phyloP scores from a whole-genome alignment of 2,113 vertebrate species.

The Gallinago media region DNA sequence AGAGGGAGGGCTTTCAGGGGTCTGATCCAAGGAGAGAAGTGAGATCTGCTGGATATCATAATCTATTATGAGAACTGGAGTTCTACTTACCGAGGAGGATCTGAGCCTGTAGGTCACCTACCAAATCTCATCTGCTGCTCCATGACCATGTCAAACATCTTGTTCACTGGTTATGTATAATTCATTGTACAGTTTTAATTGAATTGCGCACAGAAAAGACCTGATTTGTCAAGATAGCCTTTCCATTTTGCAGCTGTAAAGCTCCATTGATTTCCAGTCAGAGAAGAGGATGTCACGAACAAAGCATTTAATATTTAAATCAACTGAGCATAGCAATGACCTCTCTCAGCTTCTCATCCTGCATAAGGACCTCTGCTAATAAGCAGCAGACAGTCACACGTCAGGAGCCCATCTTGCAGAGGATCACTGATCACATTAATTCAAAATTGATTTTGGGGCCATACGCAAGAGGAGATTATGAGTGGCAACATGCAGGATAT shows the following conservation, averaged over 20 bases:
- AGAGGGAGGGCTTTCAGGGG: background rate
- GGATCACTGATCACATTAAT: background rate
- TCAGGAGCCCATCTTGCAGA: background rate
- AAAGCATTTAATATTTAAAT: constrained; percentile 59
- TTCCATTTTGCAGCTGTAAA: constrained; percentile 27
- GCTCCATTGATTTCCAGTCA: constrained; percentile 55
- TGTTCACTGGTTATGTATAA: constrained; percentile 29
- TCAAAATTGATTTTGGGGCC: background rate
- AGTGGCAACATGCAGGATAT: background rate
- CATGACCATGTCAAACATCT: constrained; percentile 44
- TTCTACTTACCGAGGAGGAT: background rate
- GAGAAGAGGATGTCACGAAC: background rate
- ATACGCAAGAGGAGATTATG: background rate
- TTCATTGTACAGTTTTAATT: constrained; percentile 44
- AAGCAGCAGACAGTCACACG: background rate
- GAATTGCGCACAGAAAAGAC: constrained; percentile 15
- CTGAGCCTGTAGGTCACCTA: constrained; percentile 30
- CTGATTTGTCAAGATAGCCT: background rate
- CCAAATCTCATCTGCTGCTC: constrained; percentile 11
- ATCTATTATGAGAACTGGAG: background rate
- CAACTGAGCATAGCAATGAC: constrained; percentile 7
- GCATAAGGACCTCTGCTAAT: background rate
- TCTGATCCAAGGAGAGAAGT: background rate
- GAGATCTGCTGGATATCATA: background rate
- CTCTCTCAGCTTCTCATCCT: background rate